Evolutionary conservation across 2,888 invertebrate species (phyloP).

Genomic region (Pheosia gnoma): DNA sequence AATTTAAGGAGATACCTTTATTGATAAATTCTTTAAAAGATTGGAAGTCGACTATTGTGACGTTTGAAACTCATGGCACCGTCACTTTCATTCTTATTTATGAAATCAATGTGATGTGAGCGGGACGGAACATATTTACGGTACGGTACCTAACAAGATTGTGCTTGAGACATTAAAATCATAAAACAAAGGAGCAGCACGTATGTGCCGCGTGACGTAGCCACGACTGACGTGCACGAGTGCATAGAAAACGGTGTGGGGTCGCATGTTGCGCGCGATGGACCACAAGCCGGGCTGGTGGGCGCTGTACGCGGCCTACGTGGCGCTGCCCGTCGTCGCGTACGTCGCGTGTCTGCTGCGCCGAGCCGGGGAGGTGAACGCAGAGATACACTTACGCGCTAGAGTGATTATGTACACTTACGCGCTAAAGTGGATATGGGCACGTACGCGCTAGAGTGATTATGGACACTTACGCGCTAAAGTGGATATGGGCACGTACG

Average conservation of each 20-base stretch:
- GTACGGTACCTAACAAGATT: too few relatives aligned
- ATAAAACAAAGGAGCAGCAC: too few relatives aligned
- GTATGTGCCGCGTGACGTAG: neutral
- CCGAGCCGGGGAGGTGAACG: constrained; percentile 86
- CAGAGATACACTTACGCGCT: neutral
- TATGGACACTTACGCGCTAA: neutral
- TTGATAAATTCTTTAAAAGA: too few relatives aligned
- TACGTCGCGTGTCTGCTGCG: constrained; percentile 88
- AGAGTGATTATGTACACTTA: neutral
- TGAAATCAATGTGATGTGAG: too few relatives aligned
- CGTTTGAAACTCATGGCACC: too few relatives aligned
- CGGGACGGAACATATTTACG: too few relatives aligned
- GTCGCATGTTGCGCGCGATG: constrained; percentile 88
- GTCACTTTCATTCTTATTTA: too few relatives aligned
- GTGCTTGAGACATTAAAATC: too few relatives aligned
- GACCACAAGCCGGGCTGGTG: constrained; percentile 93
- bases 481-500: too few relatives aligned
- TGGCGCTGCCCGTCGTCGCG: constrained; percentile 87
- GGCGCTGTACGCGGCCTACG: constrained; percentile 91
- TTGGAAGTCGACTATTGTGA: too few relatives aligned
- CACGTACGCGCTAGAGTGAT: neutral
- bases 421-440: neutral
- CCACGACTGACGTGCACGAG: neutral
- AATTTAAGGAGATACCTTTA: too few relatives aligned
- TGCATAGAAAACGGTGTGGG: constrained; percentile 86